Percentiles rank a stretch among this genome's conserved stretches.
Evolutionary conservation across 2,113 vertebrate species (phyloP).

Genomic region (Falco punctatus): DNA sequence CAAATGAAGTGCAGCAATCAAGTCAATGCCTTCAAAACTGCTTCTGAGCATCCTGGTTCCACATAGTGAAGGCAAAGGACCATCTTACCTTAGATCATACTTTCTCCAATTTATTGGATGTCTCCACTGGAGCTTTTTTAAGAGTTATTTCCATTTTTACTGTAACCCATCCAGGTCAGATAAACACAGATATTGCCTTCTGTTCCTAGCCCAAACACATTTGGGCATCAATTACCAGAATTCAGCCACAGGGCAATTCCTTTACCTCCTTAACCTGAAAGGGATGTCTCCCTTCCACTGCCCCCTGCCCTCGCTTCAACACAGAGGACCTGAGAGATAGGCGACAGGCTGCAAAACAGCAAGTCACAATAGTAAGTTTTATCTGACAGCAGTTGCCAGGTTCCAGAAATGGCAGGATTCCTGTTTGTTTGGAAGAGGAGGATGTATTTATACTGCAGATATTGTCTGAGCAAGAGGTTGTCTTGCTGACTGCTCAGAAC

Average conservation of each 20-base stretch:
- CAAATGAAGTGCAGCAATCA: neutral
- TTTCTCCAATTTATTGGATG: neutral
- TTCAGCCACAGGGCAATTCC: neutral
- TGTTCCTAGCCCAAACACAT: neutral
- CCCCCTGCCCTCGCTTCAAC: neutral
- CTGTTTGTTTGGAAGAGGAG: conserved; percentile 42
- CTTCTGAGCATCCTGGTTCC: neutral
- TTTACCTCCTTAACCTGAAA: neutral
- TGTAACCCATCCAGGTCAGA: neutral
- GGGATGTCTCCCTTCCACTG: neutral
- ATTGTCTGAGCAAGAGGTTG: conserved; percentile 9
- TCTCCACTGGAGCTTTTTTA: neutral
- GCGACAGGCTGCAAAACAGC: neutral
- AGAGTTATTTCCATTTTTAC: neutral
- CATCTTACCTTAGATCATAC: neutral
- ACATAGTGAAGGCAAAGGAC: fast-evolving
- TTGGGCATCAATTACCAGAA: neutral
- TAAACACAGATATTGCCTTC: neutral
- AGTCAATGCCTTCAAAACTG: neutral
- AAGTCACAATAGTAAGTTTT: neutral
- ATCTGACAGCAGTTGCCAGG: conserved; percentile 36
- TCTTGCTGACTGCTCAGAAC: conserved; percentile 47
- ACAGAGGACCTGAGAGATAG: neutral
- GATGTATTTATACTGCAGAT: conserved; percentile 31
- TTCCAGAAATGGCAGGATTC: conserved; percentile 44